phyloP scores from a whole-genome alignment of 2,113 vertebrate genomes.

The Quiscalus mexicanus region DNA sequence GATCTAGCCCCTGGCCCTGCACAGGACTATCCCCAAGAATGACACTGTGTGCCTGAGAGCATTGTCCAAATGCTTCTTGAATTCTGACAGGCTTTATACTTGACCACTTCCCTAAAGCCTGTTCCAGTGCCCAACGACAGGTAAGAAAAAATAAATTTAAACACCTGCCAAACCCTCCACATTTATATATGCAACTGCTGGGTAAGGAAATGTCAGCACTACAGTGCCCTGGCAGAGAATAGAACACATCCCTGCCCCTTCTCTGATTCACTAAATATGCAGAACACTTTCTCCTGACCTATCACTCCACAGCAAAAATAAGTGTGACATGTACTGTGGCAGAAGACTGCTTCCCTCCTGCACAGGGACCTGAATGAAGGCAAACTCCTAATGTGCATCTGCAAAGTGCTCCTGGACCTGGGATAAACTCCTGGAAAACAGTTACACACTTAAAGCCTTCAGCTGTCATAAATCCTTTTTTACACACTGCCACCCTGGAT shows the following conservation, averaged over 20 bases:
- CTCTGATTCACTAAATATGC: background rate
- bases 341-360: background rate
- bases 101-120: background rate
- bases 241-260: background rate
- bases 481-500: background rate
- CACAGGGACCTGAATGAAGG: background rate
- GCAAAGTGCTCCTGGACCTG: background rate
- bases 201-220: background rate
- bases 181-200: background rate
- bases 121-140: background rate
- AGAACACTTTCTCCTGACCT: background rate
- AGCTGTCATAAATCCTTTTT: slow-evolving; percentile 36
- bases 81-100: background rate
- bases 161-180: background rate
- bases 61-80: background rate
- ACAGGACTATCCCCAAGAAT: background rate
- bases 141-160: background rate
- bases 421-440: slow-evolving; percentile 15
- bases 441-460: slow-evolving; percentile 19
- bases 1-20: background rate
- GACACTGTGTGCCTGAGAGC: background rate
- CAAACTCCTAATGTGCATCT: background rate
- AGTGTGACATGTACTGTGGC: background rate
- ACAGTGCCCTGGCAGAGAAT: background rate
- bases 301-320: background rate